Conservation (phyloP, 2,888 invertebrate genomes). For the Polia nebulosa region DNA sequence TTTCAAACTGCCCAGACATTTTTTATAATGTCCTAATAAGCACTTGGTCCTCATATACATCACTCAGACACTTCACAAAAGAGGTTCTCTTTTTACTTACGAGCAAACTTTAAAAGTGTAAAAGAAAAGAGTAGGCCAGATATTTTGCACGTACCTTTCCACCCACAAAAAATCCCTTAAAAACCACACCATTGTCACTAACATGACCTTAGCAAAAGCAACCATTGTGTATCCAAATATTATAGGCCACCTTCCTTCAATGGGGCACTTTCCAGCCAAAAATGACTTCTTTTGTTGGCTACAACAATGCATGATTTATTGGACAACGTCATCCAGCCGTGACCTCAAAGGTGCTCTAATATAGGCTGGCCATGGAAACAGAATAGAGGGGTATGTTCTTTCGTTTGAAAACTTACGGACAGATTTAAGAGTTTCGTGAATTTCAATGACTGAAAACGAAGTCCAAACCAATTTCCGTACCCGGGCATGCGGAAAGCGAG, state of each 20-base stretch:
- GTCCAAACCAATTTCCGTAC: too few species aligned
- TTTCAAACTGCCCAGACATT: too few species aligned
- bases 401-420: background rate
- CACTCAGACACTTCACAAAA: background rate
- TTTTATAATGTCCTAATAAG: too few species aligned
- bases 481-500: too few species aligned
- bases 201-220: conserved; percentile 66
- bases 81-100: background rate
- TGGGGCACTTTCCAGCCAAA: conserved; percentile 84
- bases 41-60: too few species aligned
- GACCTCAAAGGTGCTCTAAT: conserved; percentile 71
- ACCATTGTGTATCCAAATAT: conserved; percentile 74
- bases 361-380: conserved; percentile 45
- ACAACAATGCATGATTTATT: conserved; percentile 88
- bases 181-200: conserved; percentile 54
- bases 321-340: conserved; percentile 67
- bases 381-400: conserved; percentile 38
- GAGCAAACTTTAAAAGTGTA: background rate
- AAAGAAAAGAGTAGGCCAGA: conserved; percentile 6
- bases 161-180: conserved; percentile 29
- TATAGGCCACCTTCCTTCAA: conserved; percentile 75
- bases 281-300: conserved; percentile 87
- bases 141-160: background rate
- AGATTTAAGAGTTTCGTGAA: too few species aligned
- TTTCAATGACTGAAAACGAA: too few species aligned